Base-by-base conservation (phyloP, 1,140 invertebrate species). In the Papilio machaon region DNA sequence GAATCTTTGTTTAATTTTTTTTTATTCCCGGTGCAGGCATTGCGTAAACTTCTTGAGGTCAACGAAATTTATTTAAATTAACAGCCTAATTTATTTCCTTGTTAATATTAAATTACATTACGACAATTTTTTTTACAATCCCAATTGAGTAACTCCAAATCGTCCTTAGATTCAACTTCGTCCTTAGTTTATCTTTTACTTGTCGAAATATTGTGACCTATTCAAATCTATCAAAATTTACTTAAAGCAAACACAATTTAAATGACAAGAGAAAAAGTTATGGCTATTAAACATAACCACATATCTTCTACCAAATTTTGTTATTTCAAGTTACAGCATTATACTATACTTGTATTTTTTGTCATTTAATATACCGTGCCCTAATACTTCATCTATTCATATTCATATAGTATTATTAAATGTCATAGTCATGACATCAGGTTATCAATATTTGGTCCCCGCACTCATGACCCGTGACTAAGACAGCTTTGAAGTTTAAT, bases 1-100 rank as follows among this genome's bases (percentile, higher is more conserved):
- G 60, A 67, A 67, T 70, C 64, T 70, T 70, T 70, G 64, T 70
- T 70, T 64, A 64, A 64, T 70, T 70, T 35, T 70, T 67, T 70
- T 70, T 70, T 6, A 70, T 70, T 35, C 64, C 64, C 30, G 30
- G 23, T 70, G 64, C 64, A 54, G 15, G 52, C 5, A 70, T 70
- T 70, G 13, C 64, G 64, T 70, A 70, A 35, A 13, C 13, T 70
- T 23, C 60, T 11, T 38, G 30, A 11, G 11, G 30, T 70, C 64
- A 70, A 70, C 30, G 30, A 70, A 35, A 35, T 35, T 4, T 10
- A 35, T 70, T 70, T 70, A 70, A 13, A 70, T 17, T 70, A 70
- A 35, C 23, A 13, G 23, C 2, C 13, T 70, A 38, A 6, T 35
- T 38, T 70, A 5, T 11, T 64, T 64, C 23, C 60, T 64, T 58